A percentile compares a stretch with the other conserved stretches of the same genome.
Evolutionary conservation across 2,888 invertebrate genomes (phyloP).

Genomic region (Clanis bilineata): DNA sequence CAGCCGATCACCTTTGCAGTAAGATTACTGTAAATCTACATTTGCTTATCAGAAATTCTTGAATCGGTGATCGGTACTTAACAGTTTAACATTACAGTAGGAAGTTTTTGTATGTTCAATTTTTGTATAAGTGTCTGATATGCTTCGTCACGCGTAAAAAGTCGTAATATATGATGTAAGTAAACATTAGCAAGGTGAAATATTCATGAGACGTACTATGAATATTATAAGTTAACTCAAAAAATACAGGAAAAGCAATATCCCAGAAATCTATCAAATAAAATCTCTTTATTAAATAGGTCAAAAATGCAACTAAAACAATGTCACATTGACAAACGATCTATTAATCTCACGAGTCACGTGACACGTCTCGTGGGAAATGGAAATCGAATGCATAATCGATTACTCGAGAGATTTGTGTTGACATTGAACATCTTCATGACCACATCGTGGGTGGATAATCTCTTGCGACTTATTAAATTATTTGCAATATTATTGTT

Average conservation of each 20-base stretch:
- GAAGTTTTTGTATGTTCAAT: not conserved
- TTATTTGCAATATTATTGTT: not conserved
- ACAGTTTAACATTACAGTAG: too few species aligned
- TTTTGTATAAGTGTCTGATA: not conserved
- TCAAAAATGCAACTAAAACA: not conserved
- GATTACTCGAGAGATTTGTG: slow-evolving; percentile 3
- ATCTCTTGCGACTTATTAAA: not conserved
- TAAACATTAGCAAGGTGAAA: not conserved
- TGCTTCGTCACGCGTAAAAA: not conserved
- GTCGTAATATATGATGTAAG: too few species aligned
- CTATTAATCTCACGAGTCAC: not conserved
- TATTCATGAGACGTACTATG: too few species aligned
- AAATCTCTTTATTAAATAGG: not conserved
- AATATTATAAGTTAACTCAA: too few species aligned
- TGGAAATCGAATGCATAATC: not conserved
- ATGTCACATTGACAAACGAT: not conserved
- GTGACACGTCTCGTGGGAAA: not conserved
- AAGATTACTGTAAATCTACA: too few species aligned
- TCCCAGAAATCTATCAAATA: too few species aligned
- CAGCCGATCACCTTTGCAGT: too few species aligned
- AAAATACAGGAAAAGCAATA: too few species aligned
- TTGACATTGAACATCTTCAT: slow-evolving; percentile 10
- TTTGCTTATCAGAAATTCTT: too few species aligned
- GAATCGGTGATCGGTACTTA: too few species aligned
- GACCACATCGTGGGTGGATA: not conserved